Evolutionary conservation across 2,888 invertebrate species (phyloP).

Genomic region (Dolomedes plantarius): DNA sequence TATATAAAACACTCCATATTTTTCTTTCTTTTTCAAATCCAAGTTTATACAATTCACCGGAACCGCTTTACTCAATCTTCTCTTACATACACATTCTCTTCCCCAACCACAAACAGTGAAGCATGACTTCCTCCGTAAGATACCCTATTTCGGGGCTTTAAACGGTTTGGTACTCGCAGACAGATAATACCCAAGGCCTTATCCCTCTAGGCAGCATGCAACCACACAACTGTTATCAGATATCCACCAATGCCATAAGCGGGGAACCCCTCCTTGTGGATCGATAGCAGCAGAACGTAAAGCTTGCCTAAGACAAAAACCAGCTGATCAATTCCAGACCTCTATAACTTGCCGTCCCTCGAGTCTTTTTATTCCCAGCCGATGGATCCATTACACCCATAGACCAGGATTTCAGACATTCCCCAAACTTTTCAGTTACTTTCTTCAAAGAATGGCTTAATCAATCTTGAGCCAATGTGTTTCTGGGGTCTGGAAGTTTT

Average conservation of each 20-base stretch:
- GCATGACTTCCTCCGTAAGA: background rate
- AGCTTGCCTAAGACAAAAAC: slow-evolving; percentile 52
- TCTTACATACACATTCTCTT: background rate
- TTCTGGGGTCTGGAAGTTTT: background rate
- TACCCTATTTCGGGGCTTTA: background rate
- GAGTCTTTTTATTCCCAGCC: slow-evolving; percentile 44
- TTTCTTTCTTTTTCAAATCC: too few relatives aligned
- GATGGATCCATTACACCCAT: slow-evolving; percentile 49
- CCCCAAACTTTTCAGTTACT: background rate
- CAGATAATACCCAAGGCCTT: slow-evolving; percentile 6
- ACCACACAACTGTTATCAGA: slow-evolving; percentile 35
- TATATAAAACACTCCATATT: too few relatives aligned
- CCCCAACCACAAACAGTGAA: background rate
- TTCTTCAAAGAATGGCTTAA: slow-evolving; percentile 11
- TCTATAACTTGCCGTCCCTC: slow-evolving; percentile 38
- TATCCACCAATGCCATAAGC: background rate
- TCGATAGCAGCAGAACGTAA: slow-evolving; percentile 40
- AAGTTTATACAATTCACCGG: too few relatives aligned
- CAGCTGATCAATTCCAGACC: slow-evolving; percentile 45
- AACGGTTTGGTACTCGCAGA: background rate
- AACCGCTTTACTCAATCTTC: background rate
- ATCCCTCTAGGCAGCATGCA: slow-evolving; percentile 25
- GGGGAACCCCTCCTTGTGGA: slow-evolving; percentile 1
- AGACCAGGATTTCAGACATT: slow-evolving; percentile 24
- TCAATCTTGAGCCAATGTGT: slow-evolving; percentile 8